Base-by-base conservation (phyloP, 2,888 invertebrate species). In the Acanthoscelides obtectus region DNA sequence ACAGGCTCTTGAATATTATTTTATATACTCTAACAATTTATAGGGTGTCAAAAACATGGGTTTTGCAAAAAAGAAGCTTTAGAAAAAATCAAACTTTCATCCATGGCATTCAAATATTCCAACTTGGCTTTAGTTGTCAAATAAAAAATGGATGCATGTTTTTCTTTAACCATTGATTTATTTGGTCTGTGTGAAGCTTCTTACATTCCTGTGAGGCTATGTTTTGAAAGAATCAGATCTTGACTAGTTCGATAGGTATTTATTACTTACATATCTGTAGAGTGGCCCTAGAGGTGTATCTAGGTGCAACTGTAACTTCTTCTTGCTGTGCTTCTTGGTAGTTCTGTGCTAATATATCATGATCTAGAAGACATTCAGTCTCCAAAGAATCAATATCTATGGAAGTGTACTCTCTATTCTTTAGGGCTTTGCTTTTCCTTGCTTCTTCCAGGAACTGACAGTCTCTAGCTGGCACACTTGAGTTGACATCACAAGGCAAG, bases 401-500 rank as follows among this genome's bases (percentile, higher is more conserved):
- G 22, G 79, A 75, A 64, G 80, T 79, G 72, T 78, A 79, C 69
- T 83, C 82, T 25, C 79, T 76, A 70, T 78, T 76, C 71, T 79
- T 79, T 76, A 81, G 79, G 69, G 77, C 78, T 73, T 78, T 79
- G 74, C 74, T 76, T 65, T 77, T 76, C 22, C 79, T 80, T 64
- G 83, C 83, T 76, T 85, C 85, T 72, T 84, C 82, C 71, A 85
- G 76, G 74, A 84, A 85, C 69, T 84, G 81, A 72, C 80, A 79
- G 70, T 82, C 79, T 71, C 78, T 78, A 22, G 77, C 76, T 66
- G 76, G 74, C 20, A 79, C 74, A 67, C 83, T 82, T 20, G 82
- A 82, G 76, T 85, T 85, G 21, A 85, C 85, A 77, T 85, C 84
- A 77, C 84, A 84, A 27, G 85, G 85, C 69, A 86, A 78, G 76